Conservation (phyloP, 2,113 vertebrate genomes). For the Campylorhamphus procurvoides region DNA sequence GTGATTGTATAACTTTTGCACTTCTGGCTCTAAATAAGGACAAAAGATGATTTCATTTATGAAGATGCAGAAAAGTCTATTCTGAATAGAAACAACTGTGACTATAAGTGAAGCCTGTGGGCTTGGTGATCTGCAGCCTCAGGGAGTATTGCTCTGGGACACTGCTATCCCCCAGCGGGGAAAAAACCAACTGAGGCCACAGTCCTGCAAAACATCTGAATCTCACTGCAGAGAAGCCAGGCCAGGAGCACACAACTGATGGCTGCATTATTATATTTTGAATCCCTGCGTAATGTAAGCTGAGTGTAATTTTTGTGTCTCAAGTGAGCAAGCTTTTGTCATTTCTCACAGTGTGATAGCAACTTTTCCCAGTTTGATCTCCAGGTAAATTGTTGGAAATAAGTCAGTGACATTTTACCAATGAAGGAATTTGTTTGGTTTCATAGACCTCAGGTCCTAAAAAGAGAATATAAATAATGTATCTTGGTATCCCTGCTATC, state of each 20-base stretch:
- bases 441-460: neutral
- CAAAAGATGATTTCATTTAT: neutral
- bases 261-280: neutral
- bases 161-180: fast-evolving
- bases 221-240: neutral
- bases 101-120: neutral
- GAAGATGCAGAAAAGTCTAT: neutral
- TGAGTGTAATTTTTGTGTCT: neutral
- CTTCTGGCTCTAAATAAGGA: neutral
- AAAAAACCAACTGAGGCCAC: fast-evolving
- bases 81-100: neutral
- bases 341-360: neutral
- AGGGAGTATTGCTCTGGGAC: neutral
- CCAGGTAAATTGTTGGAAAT: conserved; percentile 20
- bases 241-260: neutral
- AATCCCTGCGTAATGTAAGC: neutral
- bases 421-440: neutral
- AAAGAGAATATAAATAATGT: neutral
- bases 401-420: neutral
- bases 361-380: neutral
- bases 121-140: neutral
- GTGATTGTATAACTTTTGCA: neutral
- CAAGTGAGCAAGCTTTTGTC: neutral
- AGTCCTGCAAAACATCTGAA: neutral
- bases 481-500: neutral